Base-by-base conservation (phyloP, 2,888 invertebrate species). In the Hemaris fuciformis region DNA sequence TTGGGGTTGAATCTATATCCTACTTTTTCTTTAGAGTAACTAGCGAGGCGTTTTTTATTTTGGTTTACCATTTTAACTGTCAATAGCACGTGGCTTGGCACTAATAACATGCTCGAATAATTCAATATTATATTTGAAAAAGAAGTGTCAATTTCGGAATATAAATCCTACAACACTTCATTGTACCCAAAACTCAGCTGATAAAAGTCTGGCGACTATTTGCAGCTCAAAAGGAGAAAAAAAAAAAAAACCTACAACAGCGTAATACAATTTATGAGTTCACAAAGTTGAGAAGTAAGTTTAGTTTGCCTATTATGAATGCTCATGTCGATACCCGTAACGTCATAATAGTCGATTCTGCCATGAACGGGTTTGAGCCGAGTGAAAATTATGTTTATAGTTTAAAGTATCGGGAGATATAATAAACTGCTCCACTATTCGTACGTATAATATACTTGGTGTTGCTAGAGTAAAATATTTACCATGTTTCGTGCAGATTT, bases 371-470 rank as follows among this genome's bases (percentile, higher is more conserved):
- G 38, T 57, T 42, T 34, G 22, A 59, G 23, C 15, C 20, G 38
- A 45, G 57, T 8, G 60, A 31, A 46, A 60, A 56, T 60, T 60
- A 61, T 62, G 63, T 63, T 63, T 46, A 53, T 60, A 62, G 60
- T 46, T 57, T 64, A 10, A 69, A 70, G 67, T 64, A 62, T 64
- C 65, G 64, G 67, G 69, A 68, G 62, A 72, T 63, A 57, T 71
- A 61, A 72, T 77, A 74, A 75, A 75, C 64, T 73, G 71, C 75
- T 75, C 64, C 72, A 70, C 65, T 66, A 65, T 67, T 70, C 68
- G 66, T 46, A 63, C 63, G 64, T 61, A 10, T 62, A 61, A 64
- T 59, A 6, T 10, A 25, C 23, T 8, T 38, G 41, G 34, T n/a
- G 56, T 38, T 34, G 57, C 57, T 38, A 20, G 20, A 5, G 6